Evolutionary conservation across 2,113 vertebrate genomes (phyloP), one percentile per base, ranked within the genome.

Genomic region (Proteles cristata): DNA sequence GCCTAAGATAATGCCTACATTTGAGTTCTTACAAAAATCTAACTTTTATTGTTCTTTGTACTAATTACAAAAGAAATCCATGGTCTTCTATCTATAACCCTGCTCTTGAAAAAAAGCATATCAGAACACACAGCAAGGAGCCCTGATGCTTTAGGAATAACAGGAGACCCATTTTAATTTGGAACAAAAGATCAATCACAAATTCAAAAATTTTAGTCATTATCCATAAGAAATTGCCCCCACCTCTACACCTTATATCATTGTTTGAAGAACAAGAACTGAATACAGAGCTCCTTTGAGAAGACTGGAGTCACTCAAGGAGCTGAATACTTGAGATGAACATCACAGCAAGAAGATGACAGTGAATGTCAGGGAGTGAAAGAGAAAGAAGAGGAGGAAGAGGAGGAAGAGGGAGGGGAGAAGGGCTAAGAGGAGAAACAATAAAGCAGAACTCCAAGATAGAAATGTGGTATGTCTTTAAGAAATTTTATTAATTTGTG

Each of bases 401-500:
- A 35, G 9, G 9, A 76, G 25, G 1, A 74, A 53, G 35, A 88
- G 21, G 28, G 77, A 33, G 48, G 17, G 26, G 61, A 53, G 71
- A 48, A 76, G 5, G 63, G 10, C 68, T 55, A 45, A 84, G 31
- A 71, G n/a, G 82, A 79, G 39, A 87, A 81, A 35, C 61, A 45
- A 66, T 35, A 88, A 81, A 88, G 90, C 73, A 87, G 69, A 79
- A 83, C 21, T 65, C 4, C 14, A 66, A 35, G 65, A n/a, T 9
- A 94, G 73, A 92, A 50, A 85, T 48, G 43, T 2, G 23, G 3
- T 33, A 50, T 33, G 35, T 53, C 55, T 94, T 50, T 17, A 65
- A 79, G 68, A 77, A 73, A 81, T 92, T 97, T 89, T 68, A 55
- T 88, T 66, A 58, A 93, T 68, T 85, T 82, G 17, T 61, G 45